These are phyloP conservation scores for Minunthozetes semirufus DNA, from an alignment of 2,888 invertebrate species.

Conservation along the genomic window DNA sequence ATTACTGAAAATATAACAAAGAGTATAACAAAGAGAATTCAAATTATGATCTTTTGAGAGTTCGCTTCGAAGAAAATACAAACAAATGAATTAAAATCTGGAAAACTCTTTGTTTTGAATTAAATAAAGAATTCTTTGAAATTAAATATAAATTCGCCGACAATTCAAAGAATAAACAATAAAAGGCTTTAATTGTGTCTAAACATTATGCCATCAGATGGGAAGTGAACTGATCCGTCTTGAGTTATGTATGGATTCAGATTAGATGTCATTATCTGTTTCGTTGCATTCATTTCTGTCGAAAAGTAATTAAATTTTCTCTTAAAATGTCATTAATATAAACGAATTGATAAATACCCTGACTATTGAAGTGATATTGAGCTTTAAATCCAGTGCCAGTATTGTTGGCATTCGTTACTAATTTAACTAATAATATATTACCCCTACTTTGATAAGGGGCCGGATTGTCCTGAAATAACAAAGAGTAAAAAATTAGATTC, in stretches of 20 bases:
- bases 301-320: neutral
- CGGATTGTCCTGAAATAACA: conserved; percentile 55
- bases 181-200: neutral
- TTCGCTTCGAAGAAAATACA: too few relatives aligned
- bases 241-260: neutral
- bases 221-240: neutral
- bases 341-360: conserved; percentile 25
- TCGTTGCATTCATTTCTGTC: conserved; percentile 16
- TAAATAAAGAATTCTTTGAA: neutral
- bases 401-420: conserved; percentile 61
- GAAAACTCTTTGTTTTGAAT: neutral
- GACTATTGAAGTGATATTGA: conserved; percentile 46
- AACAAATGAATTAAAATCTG: neutral
- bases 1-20: too few relatives aligned
- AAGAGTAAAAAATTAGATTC: conserved; percentile 42
- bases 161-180: neutral
- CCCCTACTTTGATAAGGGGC: conserved; percentile 54
- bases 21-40: too few relatives aligned
- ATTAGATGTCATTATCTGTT: conserved; percentile 3
- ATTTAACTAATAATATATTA: conserved; percentile 57
- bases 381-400: conserved; percentile 65
- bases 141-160: too few relatives aligned
- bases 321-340: neutral
- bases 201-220: conserved; percentile 10
- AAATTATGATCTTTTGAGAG: too few relatives aligned